Base-by-base conservation (phyloP, 2,888 invertebrate genomes). In the Polyommatus icarus region DNA sequence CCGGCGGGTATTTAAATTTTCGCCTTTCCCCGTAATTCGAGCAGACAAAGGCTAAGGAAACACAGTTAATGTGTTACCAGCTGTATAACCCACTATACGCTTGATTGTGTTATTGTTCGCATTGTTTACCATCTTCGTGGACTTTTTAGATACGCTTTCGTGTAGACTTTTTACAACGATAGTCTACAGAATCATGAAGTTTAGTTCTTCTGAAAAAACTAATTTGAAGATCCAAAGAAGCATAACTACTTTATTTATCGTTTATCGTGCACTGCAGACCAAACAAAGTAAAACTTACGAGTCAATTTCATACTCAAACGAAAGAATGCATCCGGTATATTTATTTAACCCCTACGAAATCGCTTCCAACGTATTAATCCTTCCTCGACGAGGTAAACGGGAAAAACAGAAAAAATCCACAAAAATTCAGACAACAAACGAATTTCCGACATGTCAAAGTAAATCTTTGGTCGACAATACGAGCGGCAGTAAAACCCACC, bases 1-100 rank as follows among this genome's bases (percentile, higher is more conserved):
- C 89, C 89, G 89, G 85, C 86, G 89, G 90, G 89, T 91, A 92
- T 94, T 93, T 91, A 93, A 93, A 93, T 94, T 93, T 92, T 89
- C 91, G 87, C 91, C 89, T 91, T 91, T 90, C 90, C 83, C 83
- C 90, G 88, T 93, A 93, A 93, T 93, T 92, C 89, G 87, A 89
- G 89, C 90, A 92, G 91, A 92, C 93, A 92, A 92, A 92, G 91
- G 89, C 88, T 88, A 85, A 83, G 86, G 88, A 87, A 91, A 91
- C 89, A 85, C 88, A 87, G 90, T 91, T 92, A 92, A 91, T 90
- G 88, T 88, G 88, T 88, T 89, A 85, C 88, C 85, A 86, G 84
- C 86, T 89, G 88, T 87, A 89, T 89, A 87, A 86, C 86, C 87
- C 87, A 86, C 86, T 86, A 87, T 87, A 87, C 85, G 85, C 72